A percentile compares a stretch with the other conserved stretches of the same genome.
phyloP scores from a whole-genome alignment of 1,140 invertebrate species.

The Heliconius hermathena region DNA sequence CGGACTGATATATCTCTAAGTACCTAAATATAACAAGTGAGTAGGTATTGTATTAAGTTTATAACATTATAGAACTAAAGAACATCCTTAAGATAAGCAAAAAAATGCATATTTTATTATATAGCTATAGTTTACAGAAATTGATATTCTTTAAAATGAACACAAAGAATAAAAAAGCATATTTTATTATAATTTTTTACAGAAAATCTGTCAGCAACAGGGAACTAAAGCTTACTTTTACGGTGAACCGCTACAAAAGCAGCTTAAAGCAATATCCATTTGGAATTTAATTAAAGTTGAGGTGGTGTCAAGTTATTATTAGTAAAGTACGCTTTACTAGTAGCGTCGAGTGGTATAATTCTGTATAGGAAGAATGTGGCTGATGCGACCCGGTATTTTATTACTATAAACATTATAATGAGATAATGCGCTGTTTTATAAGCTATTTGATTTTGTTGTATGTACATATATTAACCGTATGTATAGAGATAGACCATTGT shows the following conservation, averaged over 20 bases:
- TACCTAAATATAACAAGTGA: too few species aligned
- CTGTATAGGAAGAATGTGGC: neutral
- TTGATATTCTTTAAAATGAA: neutral
- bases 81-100: too few species aligned
- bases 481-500: too few species aligned
- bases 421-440: neutral
- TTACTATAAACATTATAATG: neutral
- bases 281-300: slow-evolving; percentile 22
- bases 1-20: too few species aligned
- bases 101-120: too few species aligned
- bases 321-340: neutral
- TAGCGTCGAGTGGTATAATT: slow-evolving; percentile 3
- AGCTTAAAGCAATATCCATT: slow-evolving; percentile 17
- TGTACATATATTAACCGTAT: too few species aligned
- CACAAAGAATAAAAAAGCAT: neutral
- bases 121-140: too few species aligned
- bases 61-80: too few species aligned
- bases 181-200: neutral
- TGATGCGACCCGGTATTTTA: neutral
- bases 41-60: too few species aligned
- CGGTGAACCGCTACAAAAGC: slow-evolving; percentile 21
- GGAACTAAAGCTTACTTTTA: slow-evolving; percentile 19
- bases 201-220: slow-evolving; percentile 1
- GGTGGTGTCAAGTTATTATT: slow-evolving; percentile 16
- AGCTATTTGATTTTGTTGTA: neutral